These are phyloP conservation scores for Arctia plantaginis DNA, from an alignment of 2,888 invertebrate species.

Conservation along the genomic window DNA sequence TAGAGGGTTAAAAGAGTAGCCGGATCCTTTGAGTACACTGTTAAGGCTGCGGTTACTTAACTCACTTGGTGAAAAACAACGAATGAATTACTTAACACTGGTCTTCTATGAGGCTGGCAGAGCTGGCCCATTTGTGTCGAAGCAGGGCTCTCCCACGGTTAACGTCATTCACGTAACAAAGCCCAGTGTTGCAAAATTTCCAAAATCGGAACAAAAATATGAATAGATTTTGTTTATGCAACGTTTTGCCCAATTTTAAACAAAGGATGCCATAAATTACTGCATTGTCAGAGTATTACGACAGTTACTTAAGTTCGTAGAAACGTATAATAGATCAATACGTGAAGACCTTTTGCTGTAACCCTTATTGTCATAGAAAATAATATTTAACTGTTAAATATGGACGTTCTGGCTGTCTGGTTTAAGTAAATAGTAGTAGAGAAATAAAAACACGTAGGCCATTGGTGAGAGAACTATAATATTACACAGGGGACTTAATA, in stretches of 20 bases:
- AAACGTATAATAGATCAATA: slow-evolving; percentile 42
- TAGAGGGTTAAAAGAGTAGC: too few species aligned
- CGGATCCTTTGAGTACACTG: too few species aligned
- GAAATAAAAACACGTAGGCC: background rate
- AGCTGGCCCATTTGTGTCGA: background rate
- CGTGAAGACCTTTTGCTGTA: slow-evolving; percentile 34
- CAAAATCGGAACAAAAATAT: slow-evolving; percentile 45
- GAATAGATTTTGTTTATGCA: slow-evolving; percentile 48
- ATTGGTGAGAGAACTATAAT: too few species aligned
- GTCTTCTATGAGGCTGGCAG: background rate
- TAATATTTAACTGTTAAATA: background rate
- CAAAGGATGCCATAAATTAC: slow-evolving; percentile 50
- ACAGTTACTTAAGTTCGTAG: slow-evolving; percentile 43
- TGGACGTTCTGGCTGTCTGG: background rate
- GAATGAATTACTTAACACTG: too few species aligned
- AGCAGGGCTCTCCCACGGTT: background rate
- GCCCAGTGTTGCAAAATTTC: slow-evolving; percentile 38
- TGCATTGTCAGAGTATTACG: slow-evolving; percentile 45
- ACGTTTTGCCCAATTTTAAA: slow-evolving; percentile 59
- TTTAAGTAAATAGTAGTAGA: background rate
- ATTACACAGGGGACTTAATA: too few species aligned
- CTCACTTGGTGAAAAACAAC: too few species aligned
- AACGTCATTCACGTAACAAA: slow-evolving; percentile 27
- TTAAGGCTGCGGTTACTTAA: too few species aligned
- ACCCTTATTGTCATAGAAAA: slow-evolving; percentile 37